A percentile compares a stretch with the other conserved stretches of the same genome.
phyloP scores from a whole-genome alignment of 2,797 vertebrate species.

The Lepus oiostolus region DNA sequence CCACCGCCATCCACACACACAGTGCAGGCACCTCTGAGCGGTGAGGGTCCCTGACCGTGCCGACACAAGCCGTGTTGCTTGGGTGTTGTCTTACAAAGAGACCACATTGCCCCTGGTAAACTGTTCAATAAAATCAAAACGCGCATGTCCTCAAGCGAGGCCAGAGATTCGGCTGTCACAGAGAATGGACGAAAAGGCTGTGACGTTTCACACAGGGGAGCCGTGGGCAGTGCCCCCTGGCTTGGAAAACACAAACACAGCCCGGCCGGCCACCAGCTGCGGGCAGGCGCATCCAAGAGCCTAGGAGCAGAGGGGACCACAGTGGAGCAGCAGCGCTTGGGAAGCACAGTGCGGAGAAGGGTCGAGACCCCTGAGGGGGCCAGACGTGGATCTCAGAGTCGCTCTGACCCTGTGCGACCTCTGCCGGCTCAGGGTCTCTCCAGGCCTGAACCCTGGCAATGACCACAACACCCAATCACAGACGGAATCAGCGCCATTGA shows the following conservation, averaged over 20 bases:
- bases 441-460: accelerated
- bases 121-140: slow-evolving; percentile 18
- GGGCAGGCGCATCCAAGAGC: background rate
- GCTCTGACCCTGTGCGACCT: background rate
- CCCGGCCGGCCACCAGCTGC: accelerated
- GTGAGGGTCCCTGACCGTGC: accelerated
- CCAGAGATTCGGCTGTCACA: slow-evolving; percentile 14
- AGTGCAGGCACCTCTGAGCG: background rate
- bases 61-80: background rate
- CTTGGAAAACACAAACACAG: background rate
- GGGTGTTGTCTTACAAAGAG: background rate
- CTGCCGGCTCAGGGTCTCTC: background rate
- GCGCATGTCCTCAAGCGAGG: background rate
- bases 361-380: too few species aligned
- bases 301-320: background rate
- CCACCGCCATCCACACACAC: background rate
- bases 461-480: background rate
- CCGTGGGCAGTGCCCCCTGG: background rate
- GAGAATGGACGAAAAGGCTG: background rate
- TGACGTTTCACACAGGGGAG: background rate
- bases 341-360: background rate
- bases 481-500: background rate
- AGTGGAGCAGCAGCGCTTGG: background rate
- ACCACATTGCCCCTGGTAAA: background rate
- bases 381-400: background rate